phyloP scores from a whole-genome alignment of 2,797 vertebrate genomes.

The Anguilla marmorata region DNA sequence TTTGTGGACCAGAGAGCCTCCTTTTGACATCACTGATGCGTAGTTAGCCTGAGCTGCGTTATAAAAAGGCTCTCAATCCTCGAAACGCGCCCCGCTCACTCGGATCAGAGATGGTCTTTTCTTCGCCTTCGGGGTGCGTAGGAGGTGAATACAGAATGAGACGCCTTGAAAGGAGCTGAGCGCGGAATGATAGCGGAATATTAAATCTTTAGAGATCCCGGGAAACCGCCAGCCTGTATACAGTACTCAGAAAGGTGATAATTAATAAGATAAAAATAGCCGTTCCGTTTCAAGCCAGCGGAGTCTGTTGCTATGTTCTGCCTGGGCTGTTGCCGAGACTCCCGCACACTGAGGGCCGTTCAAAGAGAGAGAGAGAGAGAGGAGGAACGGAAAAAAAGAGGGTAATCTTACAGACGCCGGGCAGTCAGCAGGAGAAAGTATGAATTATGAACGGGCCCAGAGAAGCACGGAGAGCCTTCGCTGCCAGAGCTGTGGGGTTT shows the following conservation, averaged over 20 bases:
- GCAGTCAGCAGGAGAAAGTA: neutral
- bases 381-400: conserved; percentile 20
- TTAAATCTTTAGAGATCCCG: conserved; percentile 4
- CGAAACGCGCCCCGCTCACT: neutral
- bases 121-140: neutral
- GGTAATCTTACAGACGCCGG: neutral
- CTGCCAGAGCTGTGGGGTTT: neutral
- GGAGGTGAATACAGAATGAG: neutral
- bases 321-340: neutral
- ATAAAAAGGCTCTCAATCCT: neutral
- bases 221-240: neutral
- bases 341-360: neutral
- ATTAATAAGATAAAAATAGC: conserved; percentile 17
- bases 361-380: conserved; percentile 28
- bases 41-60: neutral
- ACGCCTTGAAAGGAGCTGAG: neutral
- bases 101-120: neutral
- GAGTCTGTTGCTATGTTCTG: neutral
- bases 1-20: neutral
- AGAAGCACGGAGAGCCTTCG: neutral
- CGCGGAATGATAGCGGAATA: neutral
- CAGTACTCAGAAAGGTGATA: conserved; percentile 13
- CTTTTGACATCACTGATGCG: neutral
- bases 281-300: neutral
- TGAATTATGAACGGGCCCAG: conserved; percentile 17